Evolutionary conservation across 2,113 vertebrate species (phyloP).

Genomic region (Corapipo altera): DNA sequence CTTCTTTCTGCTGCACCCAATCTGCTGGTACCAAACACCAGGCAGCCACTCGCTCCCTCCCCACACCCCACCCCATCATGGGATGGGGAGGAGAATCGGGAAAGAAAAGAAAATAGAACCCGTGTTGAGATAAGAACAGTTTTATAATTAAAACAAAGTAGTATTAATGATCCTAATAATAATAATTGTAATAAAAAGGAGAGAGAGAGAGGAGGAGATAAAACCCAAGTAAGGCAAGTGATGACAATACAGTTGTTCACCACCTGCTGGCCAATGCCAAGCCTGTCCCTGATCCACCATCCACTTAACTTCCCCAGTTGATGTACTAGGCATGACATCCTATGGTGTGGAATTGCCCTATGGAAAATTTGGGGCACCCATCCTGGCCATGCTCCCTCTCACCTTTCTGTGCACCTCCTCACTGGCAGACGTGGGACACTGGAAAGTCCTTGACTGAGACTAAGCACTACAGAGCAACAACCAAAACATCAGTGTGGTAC

Average conservation of each 20-base stretch:
- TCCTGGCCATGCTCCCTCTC: background rate
- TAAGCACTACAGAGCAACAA: background rate
- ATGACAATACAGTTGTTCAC: background rate
- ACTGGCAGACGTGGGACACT: background rate
- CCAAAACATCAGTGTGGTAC: background rate
- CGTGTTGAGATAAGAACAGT: background rate
- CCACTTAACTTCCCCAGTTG: background rate
- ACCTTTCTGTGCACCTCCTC: background rate
- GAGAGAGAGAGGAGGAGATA: background rate
- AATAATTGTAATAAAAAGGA: background rate
- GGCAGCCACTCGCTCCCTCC: background rate
- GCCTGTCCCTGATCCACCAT: background rate
- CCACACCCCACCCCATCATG: background rate
- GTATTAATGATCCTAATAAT: background rate
- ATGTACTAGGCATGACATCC: accelerated
- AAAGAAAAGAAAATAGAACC: background rate
- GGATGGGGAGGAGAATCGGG: background rate
- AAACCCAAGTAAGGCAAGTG: background rate
- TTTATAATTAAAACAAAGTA: background rate
- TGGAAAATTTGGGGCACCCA: background rate
- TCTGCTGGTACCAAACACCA: background rate
- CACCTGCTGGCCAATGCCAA: background rate
- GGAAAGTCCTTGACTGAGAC: background rate
- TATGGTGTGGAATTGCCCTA: background rate
- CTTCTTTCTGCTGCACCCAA: background rate